phyloP scores from a whole-genome alignment of 2,888 invertebrate genomes.

The Thera britannica region DNA sequence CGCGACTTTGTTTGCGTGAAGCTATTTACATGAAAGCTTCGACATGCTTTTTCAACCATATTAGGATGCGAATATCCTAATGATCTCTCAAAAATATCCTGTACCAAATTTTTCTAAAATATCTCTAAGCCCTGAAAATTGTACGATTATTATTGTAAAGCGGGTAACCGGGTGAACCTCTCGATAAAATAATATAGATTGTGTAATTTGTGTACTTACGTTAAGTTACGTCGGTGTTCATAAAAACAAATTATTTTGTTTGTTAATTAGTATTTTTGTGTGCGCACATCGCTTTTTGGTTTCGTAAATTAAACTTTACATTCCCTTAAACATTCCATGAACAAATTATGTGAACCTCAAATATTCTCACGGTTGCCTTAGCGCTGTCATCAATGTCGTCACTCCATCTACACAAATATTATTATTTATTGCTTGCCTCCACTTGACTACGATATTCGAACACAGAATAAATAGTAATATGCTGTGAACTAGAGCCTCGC shows the following conservation, averaged over 20 bases:
- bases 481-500: background rate
- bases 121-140: no score
- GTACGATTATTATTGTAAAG: no score
- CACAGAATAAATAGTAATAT: conserved; percentile 24
- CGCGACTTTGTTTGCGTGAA: no score
- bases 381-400: conserved; percentile 57
- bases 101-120: no score
- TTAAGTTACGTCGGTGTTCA: background rate
- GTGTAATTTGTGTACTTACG: background rate
- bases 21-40: no score
- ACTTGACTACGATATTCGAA: conserved; percentile 32
- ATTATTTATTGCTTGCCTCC: conserved; percentile 37
- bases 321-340: conserved; percentile 25
- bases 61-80: no score
- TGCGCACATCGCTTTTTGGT: conserved; percentile 6
- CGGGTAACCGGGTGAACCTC: no score
- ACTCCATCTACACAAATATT: conserved; percentile 54
- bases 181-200: no score
- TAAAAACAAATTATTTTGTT: conserved; percentile 3
- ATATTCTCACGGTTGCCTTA: conserved; percentile 58
- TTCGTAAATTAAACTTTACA: conserved; percentile 11
- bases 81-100: no score
- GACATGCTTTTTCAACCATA: no score
- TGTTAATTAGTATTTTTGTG: conserved; percentile 3
- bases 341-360: conserved; percentile 38